Base-by-base conservation (phyloP, 2,888 invertebrate genomes). In the Venusia cambrica region DNA sequence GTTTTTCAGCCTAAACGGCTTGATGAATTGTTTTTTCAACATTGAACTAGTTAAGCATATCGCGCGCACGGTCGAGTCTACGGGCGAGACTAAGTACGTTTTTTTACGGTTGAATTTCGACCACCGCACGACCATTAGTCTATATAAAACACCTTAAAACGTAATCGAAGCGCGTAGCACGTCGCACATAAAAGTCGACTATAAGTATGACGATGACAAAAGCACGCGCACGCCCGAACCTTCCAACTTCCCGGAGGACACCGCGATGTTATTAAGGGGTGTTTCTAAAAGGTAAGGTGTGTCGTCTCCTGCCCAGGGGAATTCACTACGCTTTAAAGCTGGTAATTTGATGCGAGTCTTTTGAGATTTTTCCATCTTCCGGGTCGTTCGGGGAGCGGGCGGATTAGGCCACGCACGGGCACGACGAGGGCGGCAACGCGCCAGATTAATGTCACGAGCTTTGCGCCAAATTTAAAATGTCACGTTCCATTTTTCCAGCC, bases 331-430 rank as follows among this genome's bases (percentile, higher is more conserved):
- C 76, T 84, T 84, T 83, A 85, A 83, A 81, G 73, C 79, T 73
- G 80, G 84, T 84, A 85, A 85, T 84, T 84, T 84, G 81, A 83
- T 80, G 81, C 69, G 81, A 83, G 80, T 73, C 76, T 81, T 81
- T 74, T 67, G 73, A 81, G 84, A 84, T 83, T 81, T 83, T 83
- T 79, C 79, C 80, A 79, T 81, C 78, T 83, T 77, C 67, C 68
- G 76, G 68, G 73, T 73, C 76, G 78, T 78, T 76, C 64, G 56
- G 74, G 77, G 75, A 76, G 69, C 72, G 61, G 68, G 71, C 70
- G 79, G 81, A 83, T 81, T 80, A 79, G 78, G 73, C 75, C 74
- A 77, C 76, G 80, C 78, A 76, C 75, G 70, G 69, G 59, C 61
- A 64, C 61, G 72, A 71, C 69, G 71, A 72, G 74, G 76, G 79